Percentiles rank a stretch among this genome's conserved stretches.
phyloP scores from a whole-genome alignment of 2,113 vertebrate genomes.

The Climacteris rufus region DNA sequence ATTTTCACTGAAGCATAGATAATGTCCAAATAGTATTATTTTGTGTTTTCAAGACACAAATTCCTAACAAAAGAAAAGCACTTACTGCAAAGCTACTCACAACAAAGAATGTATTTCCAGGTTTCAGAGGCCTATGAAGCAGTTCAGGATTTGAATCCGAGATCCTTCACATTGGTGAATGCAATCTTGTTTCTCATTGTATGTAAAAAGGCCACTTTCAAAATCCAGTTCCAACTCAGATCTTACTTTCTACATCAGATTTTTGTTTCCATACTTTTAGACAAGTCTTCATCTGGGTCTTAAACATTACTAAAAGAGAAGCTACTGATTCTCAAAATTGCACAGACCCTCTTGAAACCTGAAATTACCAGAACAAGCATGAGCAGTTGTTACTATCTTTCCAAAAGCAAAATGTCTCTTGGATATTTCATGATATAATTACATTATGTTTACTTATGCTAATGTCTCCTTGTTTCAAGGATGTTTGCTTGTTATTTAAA shows the following conservation, averaged over 20 bases:
- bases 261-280: not conserved
- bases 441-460: not conserved
- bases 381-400: not conserved
- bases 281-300: fast-evolving
- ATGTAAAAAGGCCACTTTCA: not conserved
- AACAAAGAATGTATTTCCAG: not conserved
- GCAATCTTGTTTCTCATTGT: not conserved
- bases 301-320: not conserved
- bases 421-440: not conserved
- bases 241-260: not conserved
- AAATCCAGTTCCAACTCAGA: not conserved
- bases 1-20: not conserved
- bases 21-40: not conserved
- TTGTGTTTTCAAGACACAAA: not conserved
- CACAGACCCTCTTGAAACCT: not conserved
- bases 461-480: not conserved
- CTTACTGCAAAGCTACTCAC: not conserved
- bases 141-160: not conserved
- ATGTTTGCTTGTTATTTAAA: not conserved
- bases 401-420: not conserved
- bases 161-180: not conserved
- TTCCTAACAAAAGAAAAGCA: not conserved
- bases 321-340: not conserved
- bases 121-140: not conserved
- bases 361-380: not conserved